Conservation (phyloP, 1,140 invertebrate genomes). For the Dreissena rostriformis region DNA sequence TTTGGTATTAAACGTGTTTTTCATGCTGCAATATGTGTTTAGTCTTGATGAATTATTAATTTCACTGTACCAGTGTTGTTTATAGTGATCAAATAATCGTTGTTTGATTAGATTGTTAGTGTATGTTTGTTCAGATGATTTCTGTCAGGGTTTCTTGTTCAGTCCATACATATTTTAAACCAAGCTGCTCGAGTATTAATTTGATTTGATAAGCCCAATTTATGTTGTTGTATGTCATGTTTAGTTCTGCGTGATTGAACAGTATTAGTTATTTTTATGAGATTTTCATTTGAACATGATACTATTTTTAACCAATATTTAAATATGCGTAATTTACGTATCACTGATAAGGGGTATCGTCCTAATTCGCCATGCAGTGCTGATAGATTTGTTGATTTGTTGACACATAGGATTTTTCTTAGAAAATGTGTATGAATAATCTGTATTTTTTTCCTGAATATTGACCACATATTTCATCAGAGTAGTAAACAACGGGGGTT, state of each 20-base stretch:
- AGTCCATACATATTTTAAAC: background rate
- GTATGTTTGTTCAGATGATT: background rate
- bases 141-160: too few species aligned
- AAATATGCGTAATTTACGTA: background rate
- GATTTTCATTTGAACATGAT: too few species aligned
- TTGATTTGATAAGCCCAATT: conserved; percentile 1
- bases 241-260: too few species aligned
- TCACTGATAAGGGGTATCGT: background rate
- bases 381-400: conserved; percentile 17
- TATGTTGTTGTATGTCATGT: background rate
- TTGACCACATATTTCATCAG: background rate
- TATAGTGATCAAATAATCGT: background rate
- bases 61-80: background rate
- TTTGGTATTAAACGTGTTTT: conserved; percentile 3
- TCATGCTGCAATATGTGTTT: background rate
- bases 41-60: conserved; percentile 1
- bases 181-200: background rate
- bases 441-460: conserved; percentile 3
- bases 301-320: background rate
- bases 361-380: conserved; percentile 27
- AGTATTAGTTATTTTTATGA: too few species aligned
- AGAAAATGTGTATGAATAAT: conserved; percentile 13
- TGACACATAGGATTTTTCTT: conserved; percentile 22
- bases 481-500: conserved; percentile 11
- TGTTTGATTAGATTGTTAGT: background rate